Evolutionary conservation across 2,888 invertebrate genomes (phyloP), one percentile per base, ranked within the genome.

Genomic region (Metalampra italica): DNA sequence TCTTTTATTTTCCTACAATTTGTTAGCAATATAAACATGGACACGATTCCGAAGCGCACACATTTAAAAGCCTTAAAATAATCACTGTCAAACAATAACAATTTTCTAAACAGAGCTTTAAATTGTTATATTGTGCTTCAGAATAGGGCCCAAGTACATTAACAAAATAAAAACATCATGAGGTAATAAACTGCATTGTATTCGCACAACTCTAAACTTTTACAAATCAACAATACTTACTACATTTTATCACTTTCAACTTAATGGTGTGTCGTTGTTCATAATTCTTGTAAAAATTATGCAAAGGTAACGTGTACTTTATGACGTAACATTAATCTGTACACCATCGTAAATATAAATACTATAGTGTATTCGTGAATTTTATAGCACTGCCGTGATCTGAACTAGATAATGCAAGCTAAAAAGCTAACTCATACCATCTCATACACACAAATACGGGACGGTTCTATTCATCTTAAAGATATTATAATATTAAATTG

Each of bases 201-300:
- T 67, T 70, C 64, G 63, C 53, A 60, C 53, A 55, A 54, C 51
- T 59, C 47, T 56, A 63, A 60, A 59, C 55, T 72, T 59, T 66
- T 66, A 67, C 57, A 68, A 62, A 59, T 63, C 63, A 71, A 68
- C 65, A 62, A 60, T 58, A 57, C 54, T 55, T 58, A 57, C 54
- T 55, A 57, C 55, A 61, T 59, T 52, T 42, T 36, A 41, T 45
- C 43, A 41, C 45, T 36, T 40, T 34, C n/a, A 52, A 29, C 38
- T 7, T 38, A 36, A 12, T 40, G 48, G 34, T 40, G 42, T 36
- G 7, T 44, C 13, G 45, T 45, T 45, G 42, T 9, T 13, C 42
- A 44, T 45, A 48, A 8, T 11, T 32, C 32, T 32, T 45, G 22
- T 40, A 47, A 39, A 7, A 44, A 50, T 47, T 47, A 47, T 47